These are phyloP conservation scores for Protophormia terraenovae DNA, from an alignment of 2,888 invertebrate species.

Conservation along the genomic window DNA sequence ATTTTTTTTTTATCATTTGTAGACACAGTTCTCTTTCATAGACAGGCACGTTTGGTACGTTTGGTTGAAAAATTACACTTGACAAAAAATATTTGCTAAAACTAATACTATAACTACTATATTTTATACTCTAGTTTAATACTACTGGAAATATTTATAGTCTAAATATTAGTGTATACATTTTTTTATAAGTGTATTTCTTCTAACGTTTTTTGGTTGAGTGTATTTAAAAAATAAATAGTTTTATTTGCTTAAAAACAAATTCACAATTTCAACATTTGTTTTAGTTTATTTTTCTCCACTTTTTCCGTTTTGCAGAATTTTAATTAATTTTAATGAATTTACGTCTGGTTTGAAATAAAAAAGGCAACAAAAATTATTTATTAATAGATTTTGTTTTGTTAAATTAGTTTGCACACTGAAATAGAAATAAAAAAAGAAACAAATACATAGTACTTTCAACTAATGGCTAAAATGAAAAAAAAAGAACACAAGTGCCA, in stretches of 20 bases:
- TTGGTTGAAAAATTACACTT: conserved; percentile 24
- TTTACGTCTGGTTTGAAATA: conserved; percentile 47
- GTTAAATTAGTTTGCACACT: conserved; percentile 45
- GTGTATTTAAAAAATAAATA: background rate
- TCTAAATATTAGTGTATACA: background rate
- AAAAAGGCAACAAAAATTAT: conserved; percentile 39
- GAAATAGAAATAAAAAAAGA: background rate
- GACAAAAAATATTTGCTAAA: background rate
- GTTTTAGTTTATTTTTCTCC: conserved; percentile 24
- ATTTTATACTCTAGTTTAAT: too few species aligned
- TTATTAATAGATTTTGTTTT: conserved; percentile 48
- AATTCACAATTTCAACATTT: conserved; percentile 54
- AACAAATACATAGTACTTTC: background rate
- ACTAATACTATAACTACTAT: background rate
- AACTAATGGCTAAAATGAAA: conserved; percentile 1
- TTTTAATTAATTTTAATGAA: conserved; percentile 66
- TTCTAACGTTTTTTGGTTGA: background rate
- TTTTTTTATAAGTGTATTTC: conserved; percentile 16
- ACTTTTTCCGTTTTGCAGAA: conserved; percentile 26
- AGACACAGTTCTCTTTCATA: background rate
- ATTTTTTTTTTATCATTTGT: background rate
- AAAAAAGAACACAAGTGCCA: background rate
- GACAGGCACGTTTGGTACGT: conserved; percentile 25
- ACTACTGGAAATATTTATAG: too few species aligned
- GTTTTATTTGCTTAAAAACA: conserved; percentile 45